Evolutionary conservation across 2,113 vertebrate genomes (phyloP), one percentile per base, ranked within the genome.

Genomic region (Cyanocitta stelleri): DNA sequence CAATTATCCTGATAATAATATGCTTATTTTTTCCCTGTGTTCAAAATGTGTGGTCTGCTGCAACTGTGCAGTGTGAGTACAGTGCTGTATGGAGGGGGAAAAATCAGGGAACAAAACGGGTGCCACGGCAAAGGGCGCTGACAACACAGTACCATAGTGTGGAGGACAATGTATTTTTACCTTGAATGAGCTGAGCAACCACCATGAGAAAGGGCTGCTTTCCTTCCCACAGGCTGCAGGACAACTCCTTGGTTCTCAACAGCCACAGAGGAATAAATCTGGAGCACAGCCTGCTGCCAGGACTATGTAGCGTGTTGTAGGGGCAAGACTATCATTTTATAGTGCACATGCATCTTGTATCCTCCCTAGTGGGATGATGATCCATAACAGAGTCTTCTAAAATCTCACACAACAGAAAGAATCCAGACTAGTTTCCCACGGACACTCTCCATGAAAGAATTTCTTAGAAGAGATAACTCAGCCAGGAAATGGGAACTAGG

Each of bases 1-100:
- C 87, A 93, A 89, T 96, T 96, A 96, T 92, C 69, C 54, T 58
- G 83, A 96, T 94, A 93, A 88, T 90, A 92, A 91, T 90, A 95
- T 68, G 71, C 64, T 79, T 83, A 30, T 43, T 76, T 94, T 64
- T 64, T 63, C 22, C 66, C 72, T 84, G 61, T 54, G 64, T 89
- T 89, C 90, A 63, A 72, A 93, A 84, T 90, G 96, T 93, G 90
- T 90, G 95, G 83, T 84, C 92, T 90, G 88, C 92, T 92, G 85
- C 74, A 86, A 92, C 73, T 62, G 52, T 78, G 83, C 75, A 23
- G 43, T 29, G 63, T 39, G 59, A 16, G 6, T 11, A 64, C 80
- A 24, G 81, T 14, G 43, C 82, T 77, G 51, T 43, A 41, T 3
- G 14, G 55, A 83, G 35, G 7, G 24, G 23, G 15, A 1, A 14